A percentile compares a stretch with the other conserved stretches of the same genome.
Conservation (phyloP, 1,140 invertebrate species). For the Papilio polyxenes region DNA sequence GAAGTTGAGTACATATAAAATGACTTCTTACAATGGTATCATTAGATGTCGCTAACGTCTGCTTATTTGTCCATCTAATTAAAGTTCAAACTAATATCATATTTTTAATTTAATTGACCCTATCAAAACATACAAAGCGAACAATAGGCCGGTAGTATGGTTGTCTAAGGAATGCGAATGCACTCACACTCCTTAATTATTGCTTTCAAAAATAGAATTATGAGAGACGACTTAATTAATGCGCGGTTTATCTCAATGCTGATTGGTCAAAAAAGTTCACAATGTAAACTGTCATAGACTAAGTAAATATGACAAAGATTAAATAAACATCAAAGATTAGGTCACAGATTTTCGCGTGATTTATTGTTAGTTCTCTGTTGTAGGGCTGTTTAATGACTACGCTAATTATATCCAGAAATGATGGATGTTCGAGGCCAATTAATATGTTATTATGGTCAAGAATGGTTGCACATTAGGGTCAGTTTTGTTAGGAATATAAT, state of each 20-base stretch:
- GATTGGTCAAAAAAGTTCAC: slow-evolving; percentile 27
- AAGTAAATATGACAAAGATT: slow-evolving; percentile 1
- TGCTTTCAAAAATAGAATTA: slow-evolving; percentile 6
- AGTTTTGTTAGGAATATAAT: slow-evolving; percentile 25
- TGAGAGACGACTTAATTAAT: neutral
- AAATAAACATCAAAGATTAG: neutral
- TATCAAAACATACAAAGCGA: neutral
- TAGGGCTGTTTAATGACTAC: neutral
- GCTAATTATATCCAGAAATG: slow-evolving; percentile 8
- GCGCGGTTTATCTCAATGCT: neutral
- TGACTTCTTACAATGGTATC: too few species aligned
- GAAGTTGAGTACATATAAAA: too few species aligned
- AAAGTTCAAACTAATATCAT: neutral
- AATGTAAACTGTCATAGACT: neutral
- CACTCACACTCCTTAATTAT: neutral
- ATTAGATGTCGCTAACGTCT: neutral
- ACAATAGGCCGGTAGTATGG: neutral
- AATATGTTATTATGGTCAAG: slow-evolving; percentile 35
- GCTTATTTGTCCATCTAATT: neutral
- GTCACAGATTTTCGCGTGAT: slow-evolving; percentile 17
- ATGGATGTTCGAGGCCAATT: slow-evolving; percentile 32
- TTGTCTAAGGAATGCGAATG: neutral
- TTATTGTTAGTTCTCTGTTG: neutral
- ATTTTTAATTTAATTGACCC: neutral
- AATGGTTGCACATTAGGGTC: slow-evolving; percentile 24